Base-by-base conservation (phyloP, 2,888 invertebrate genomes). In the Agonopterix arenella region DNA sequence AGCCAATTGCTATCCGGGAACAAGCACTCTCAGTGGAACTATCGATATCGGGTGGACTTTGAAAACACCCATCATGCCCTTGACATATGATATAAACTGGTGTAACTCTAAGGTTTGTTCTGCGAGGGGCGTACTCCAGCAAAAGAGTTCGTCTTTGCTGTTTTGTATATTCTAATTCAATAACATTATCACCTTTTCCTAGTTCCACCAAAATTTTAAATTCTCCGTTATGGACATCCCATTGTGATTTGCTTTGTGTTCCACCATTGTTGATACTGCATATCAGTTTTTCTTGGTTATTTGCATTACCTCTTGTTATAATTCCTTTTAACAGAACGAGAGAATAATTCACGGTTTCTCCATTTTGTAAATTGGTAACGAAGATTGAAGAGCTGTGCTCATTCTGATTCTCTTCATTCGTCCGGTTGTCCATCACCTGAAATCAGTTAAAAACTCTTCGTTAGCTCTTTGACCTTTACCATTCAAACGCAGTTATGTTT, bases 41-140 rank as follows among this genome's bases (percentile, higher is more conserved):
- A 59, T 93, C 91, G 57, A 91, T 84, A 37, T 89, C 88, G 11
- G 82, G 77, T 0, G 93, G 93, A 53, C 93, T 88, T 86, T 95
- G 95, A 73, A 96, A 96, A 61, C 89, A 89, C 38, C 96, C 96
- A 78, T 94, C 93, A 71, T 96, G 94, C 54, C 93, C 94, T 61
- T 92, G 90, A 73, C 96, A 96, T 63, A 96, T 92, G 48, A 98
- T 93, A 71, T 97, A 96, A 11, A 97, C 90, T 11, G 97, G 96
- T 40, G 94, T 92, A 52, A 95, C 93, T 62, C 91, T 84, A 47
- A 92, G 81, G 66, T 91, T 88, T 4, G 91, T 91, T 55, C 85
- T 84, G 52, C 91, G 78, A 10, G 92, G 92, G 56, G 84, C 80
- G 68, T 93, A 93, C 18, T 90, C 81, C 47, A 94, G 64, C 49